These are phyloP conservation scores for Dryobates pubescens DNA, from an alignment of 2,797 vertebrate species.

Conservation along the genomic window DNA sequence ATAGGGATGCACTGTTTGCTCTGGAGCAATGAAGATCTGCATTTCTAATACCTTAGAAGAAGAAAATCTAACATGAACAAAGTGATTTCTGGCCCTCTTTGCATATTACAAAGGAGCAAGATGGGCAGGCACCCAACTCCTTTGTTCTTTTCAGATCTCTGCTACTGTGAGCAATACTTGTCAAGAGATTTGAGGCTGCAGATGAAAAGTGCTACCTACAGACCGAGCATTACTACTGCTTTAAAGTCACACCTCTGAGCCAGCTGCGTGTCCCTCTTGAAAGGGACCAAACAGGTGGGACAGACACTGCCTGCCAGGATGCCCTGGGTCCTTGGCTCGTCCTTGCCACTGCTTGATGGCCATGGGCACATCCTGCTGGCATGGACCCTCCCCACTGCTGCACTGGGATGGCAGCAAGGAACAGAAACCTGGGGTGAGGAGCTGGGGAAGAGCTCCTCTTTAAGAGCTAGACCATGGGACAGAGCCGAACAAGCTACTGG, in stretches of 20 bases:
- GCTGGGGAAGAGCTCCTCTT: neutral
- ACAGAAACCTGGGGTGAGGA: neutral
- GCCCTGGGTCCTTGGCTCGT: neutral
- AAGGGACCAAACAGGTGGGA: slow-evolving; percentile 42
- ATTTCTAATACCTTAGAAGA: slow-evolving; percentile 61
- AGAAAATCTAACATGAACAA: slow-evolving; percentile 52
- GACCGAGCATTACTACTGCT: slow-evolving; percentile 14
- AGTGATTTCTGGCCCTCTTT: slow-evolving; percentile 61
- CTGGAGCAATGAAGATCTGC: slow-evolving; percentile 56
- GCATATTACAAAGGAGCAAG: slow-evolving; percentile 66
- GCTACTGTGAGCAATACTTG: slow-evolving; percentile 48
- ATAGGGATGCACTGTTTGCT: slow-evolving; percentile 29
- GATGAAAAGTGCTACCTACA: slow-evolving; percentile 67
- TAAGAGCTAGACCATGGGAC: neutral
- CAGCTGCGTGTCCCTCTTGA: slow-evolving; percentile 25
- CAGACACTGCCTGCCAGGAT: neutral
- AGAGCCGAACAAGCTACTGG: neutral
- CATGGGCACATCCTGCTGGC: rapidly evolving
- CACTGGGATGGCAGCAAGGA: neutral
- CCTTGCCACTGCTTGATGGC: neutral
- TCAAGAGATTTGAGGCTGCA: slow-evolving; percentile 59
- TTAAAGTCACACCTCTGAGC: slow-evolving; percentile 39
- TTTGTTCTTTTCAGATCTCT: slow-evolving; percentile 71
- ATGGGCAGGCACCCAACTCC: slow-evolving; percentile 63
- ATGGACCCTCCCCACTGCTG: rapidly evolving